Evolutionary conservation across 2,113 vertebrate species (phyloP), one percentile per base, ranked within the genome.

Genomic region (Callospermophilus lateralis): DNA sequence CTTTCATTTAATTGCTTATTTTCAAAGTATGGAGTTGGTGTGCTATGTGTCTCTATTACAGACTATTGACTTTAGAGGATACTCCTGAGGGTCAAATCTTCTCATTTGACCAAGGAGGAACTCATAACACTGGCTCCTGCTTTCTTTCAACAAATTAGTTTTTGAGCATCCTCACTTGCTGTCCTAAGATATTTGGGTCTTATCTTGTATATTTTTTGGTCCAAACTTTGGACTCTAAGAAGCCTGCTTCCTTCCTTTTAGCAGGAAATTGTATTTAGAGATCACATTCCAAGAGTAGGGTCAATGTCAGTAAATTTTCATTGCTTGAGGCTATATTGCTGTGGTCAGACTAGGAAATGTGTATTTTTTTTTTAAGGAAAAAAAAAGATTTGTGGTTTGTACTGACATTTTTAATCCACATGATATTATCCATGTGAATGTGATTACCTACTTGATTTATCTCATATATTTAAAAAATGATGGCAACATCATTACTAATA

Each of bases 181-280:
- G 48, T 24, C 70, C 89, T 37, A 90, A 81, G 48, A 83, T 48
- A 17, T 88, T 81, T 45, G 30, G 72, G 89, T 34, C 45, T 86
- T n/a, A 80, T 72, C 42, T 16, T 48, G 19, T 26, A 84, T 7
- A 73, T 48, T 85, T 95, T 51, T 45, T 88, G 19, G 68, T 58
- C 30, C 12, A 58, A 61, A 83, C 32, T 10, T 20, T 58, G 24
- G 68, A 76, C 32, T 83, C 19, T 37, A 95, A 61, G 24, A 87
- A n/a, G 30, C 17, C 24, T 45, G 32, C n/a, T 74, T 92, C 61
- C 48, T 86, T 76, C 55, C 55, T 58, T 58, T 95, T 70, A 83
- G 76, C 58, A 84, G 37, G 45, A 92, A 83, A 92, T 86, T 79
- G 53, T 42, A 34, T 73, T 65, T 86, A 80, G 8, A 80, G 81